Evolutionary conservation across 2,113 vertebrate species (phyloP), one percentile per base, ranked within the genome.

Genomic region (Heptranchias perlo): DNA sequence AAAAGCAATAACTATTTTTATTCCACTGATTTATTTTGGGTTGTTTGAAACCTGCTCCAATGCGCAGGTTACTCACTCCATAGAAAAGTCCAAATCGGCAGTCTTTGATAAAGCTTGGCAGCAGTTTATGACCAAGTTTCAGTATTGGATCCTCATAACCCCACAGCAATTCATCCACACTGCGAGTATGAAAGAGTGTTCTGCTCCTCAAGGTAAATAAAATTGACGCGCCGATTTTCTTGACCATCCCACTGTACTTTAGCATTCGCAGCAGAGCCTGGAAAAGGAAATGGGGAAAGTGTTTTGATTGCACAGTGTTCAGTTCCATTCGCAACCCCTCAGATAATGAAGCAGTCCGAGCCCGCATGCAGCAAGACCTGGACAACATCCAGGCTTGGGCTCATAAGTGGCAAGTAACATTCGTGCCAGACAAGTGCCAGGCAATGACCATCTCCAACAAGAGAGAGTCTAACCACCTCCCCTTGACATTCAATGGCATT

Each of bases 61-160:
- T 92, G 35, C 58, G 8, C 39, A 28, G 7, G 14, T 47, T 95
- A 95, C 94, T 95, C 44, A 95, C 94, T 52, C 44, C 64, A 4
- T 95, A 73, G 39, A 95, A 95, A 69, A 95, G 44, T 69, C 94
- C 94, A 18, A 95, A 95, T 35, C 47, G 94, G 28, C 65, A 73
- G 44, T 14, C 10, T 35, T 44, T 44, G 65, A 95, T 49, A 35
- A 52, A 0, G 28, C 44, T 52, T 16, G 94, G 94, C 11, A 95
- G 49, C 10, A 95, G 47, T 52, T 52, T 69, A 6, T 73, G 94
- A 52, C 94, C 94, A 6, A 95, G 25, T 35, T 69, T 69, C 94
- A 95, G 94, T 28, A 95, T 4, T 35, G 65, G 44, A 49, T 95
- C 64, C 94, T 95, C 94, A 2, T 95, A 95, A 73, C 94, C 94